phyloP scores from a whole-genome alignment of 1,140 invertebrate species.

The Drosophila tristis region DNA sequence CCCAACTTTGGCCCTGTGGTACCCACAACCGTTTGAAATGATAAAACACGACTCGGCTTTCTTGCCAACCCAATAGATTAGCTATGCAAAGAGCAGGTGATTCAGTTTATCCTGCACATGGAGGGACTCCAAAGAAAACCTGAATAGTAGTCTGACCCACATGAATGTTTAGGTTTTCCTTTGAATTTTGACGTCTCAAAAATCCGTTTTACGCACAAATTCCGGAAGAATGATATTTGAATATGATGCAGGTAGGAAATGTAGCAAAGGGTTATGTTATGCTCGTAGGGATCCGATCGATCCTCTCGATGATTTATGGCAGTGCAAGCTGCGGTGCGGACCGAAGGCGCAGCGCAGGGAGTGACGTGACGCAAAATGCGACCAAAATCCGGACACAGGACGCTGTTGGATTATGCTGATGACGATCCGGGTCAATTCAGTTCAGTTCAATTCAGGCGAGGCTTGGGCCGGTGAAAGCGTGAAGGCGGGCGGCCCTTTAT shows the following conservation, averaged over 20 bases:
- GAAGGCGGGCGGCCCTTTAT: conserved; percentile 61
- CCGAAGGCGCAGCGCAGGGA: conserved; percentile 10
- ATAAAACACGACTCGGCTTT: no score
- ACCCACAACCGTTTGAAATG: no score
- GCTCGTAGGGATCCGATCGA: neutral
- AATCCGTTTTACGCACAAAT: conserved; percentile 18
- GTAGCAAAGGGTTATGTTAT: conserved; percentile 49
- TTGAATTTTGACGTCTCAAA: neutral
- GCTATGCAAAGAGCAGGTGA: no score
- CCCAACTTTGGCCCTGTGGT: no score
- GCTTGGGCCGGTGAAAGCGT: conserved; percentile 62
- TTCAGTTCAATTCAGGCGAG: conserved; percentile 8
- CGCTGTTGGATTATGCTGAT: conserved; percentile 33
- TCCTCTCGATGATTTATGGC: conserved; percentile 56
- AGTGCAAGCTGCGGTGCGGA: conserved; percentile 27
- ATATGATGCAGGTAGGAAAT: conserved; percentile 40
- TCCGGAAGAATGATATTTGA: conserved; percentile 15
- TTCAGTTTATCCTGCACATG: no score
- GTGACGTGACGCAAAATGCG: conserved; percentile 67
- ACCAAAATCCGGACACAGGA: conserved; percentile 21
- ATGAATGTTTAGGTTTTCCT: neutral
- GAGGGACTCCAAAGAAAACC: no score
- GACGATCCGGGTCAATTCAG: conserved; percentile 41
- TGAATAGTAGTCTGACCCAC: no score
- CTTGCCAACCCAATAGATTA: no score